These are phyloP conservation scores for Tenodera sinensis DNA, from an alignment of 2,888 invertebrate species.

Conservation along the genomic window DNA sequence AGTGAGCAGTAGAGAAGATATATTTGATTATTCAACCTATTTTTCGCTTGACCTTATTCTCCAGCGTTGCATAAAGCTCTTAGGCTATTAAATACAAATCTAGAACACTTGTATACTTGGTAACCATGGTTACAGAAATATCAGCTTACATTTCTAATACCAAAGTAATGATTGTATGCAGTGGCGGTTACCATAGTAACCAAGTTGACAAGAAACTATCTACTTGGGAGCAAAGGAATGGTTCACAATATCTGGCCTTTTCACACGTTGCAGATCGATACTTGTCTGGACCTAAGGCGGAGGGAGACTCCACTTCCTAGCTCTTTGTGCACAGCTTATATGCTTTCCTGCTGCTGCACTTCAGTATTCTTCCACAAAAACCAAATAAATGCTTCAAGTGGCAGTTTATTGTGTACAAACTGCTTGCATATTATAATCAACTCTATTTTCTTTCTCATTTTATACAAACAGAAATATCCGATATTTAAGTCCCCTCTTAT, in stretches of 20 bases:
- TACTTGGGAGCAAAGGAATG: neutral
- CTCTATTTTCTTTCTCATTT: too few species aligned
- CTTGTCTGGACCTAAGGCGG: neutral
- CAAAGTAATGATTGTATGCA: neutral
- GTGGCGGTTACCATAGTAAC: neutral
- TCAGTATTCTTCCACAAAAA: too few species aligned
- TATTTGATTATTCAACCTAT: too few species aligned
- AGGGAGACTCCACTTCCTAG: neutral
- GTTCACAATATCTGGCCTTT: neutral
- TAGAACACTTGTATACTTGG: neutral
- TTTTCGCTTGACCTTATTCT: too few species aligned
- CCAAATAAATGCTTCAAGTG: too few species aligned
- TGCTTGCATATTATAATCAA: too few species aligned
- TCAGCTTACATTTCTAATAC: neutral
- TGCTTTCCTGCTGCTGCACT: too few species aligned
- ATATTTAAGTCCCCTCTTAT: too few species aligned
- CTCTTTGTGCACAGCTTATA: neutral
- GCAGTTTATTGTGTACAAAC: too few species aligned
- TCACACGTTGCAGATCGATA: neutral
- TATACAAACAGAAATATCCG: too few species aligned
- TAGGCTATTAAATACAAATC: neutral
- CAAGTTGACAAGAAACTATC: neutral
- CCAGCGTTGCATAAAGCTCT: too few species aligned
- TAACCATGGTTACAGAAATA: neutral
- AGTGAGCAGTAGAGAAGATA: too few species aligned